Evolutionary conservation across 2,888 invertebrate genomes (phyloP).

Genomic region (Conistra vaccinii): DNA sequence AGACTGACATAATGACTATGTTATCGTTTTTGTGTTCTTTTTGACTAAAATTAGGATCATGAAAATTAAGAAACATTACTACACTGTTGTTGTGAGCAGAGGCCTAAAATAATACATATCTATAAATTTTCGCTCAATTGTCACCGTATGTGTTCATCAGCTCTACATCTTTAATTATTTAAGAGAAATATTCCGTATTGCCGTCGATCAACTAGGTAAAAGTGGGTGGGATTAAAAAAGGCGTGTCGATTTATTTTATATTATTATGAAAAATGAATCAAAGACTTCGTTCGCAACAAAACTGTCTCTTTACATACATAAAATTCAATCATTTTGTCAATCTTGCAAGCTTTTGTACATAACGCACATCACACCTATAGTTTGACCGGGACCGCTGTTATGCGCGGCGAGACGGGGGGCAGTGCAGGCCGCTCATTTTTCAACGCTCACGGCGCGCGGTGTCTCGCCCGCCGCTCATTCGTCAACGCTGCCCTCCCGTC

Average conservation of each 20-base stretch:
- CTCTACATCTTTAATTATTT: neutral
- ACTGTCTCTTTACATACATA: too few species aligned
- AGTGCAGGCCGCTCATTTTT: too few species aligned
- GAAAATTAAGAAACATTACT: neutral
- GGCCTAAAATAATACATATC: constrained; percentile 40
- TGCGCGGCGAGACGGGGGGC: too few species aligned
- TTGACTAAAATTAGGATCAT: neutral
- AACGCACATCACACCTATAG: constrained; percentile 9
- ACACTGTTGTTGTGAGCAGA: constrained; percentile 2
- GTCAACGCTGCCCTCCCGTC: too few species aligned
- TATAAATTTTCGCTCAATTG: constrained; percentile 30
- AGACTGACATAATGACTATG: constrained; percentile 51
- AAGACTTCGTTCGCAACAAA: neutral
- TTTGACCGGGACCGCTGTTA: neutral
- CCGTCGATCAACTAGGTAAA: neutral
- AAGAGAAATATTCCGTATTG: neutral
- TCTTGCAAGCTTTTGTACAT: constrained; percentile 51
- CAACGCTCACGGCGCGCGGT: too few species aligned
- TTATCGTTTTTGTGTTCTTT: neutral
- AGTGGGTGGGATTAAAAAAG: neutral
- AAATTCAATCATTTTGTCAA: constrained; percentile 48
- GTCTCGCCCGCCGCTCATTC: too few species aligned
- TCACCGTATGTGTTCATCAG: constrained; percentile 41
- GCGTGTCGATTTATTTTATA: too few species aligned
- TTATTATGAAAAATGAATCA: neutral